phyloP scores from a whole-genome alignment of 2,888 invertebrate species.

The Lumbricus terrestris region DNA sequence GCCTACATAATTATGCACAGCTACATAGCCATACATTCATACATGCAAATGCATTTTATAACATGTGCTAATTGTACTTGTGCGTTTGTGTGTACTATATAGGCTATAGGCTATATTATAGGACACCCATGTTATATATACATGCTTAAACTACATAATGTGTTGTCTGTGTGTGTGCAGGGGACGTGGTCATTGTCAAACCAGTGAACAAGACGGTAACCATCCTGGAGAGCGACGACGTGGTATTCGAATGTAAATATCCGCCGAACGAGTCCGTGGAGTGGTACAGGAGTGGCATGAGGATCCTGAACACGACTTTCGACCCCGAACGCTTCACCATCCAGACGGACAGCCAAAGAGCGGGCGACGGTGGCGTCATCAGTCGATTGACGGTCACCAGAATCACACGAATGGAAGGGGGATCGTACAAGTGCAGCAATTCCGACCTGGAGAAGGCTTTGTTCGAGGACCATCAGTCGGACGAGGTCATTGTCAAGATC shows the following conservation, averaged over 20 bases:
- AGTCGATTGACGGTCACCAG: neutral
- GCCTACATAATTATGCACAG: too few species aligned
- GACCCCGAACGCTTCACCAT: neutral
- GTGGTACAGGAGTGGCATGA: neutral
- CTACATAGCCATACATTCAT: too few species aligned
- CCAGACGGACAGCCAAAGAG: neutral
- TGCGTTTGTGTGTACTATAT: too few species aligned
- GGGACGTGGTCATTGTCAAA: neutral
- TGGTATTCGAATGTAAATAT: neutral
- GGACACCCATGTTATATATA: too few species aligned
- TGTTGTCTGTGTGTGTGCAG: neutral
- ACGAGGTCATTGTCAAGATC: neutral
- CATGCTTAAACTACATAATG: too few species aligned
- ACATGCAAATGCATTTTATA: too few species aligned
- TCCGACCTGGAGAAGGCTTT: neutral
- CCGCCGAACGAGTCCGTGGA: neutral
- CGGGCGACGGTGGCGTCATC: neutral
- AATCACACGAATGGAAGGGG: neutral
- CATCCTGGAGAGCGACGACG: neutral
- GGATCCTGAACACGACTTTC: neutral
- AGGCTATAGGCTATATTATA: too few species aligned
- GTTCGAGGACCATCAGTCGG: neutral
- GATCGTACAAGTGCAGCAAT: neutral
- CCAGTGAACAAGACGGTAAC: neutral
- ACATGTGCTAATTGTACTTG: too few species aligned